Conservation (phyloP, 2,888 invertebrate genomes). For the Agrochola lota region DNA sequence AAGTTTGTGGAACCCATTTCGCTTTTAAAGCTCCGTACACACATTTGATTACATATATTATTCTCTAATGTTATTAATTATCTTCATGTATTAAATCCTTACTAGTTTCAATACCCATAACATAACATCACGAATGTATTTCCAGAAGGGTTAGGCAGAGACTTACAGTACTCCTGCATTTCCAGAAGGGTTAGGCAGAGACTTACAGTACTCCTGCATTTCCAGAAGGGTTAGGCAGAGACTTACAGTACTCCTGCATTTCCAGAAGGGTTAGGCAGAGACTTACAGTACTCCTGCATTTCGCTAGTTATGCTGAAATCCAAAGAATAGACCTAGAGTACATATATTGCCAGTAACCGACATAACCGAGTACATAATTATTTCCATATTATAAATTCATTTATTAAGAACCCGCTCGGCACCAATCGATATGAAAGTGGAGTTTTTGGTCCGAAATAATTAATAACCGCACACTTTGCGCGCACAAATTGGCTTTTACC, state of each 20-base stretch:
- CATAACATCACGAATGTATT: too few species aligned
- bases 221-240: too few species aligned
- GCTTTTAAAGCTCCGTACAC: not conserved
- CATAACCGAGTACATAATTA: not conserved
- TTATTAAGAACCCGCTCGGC: not conserved
- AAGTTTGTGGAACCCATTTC: not conserved
- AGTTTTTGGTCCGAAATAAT: conserved; percentile 1
- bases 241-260: not conserved
- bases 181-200: too few species aligned
- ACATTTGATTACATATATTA: not conserved
- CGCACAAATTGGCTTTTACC: not conserved
- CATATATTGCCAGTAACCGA: too few species aligned
- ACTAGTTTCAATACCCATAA: not conserved
- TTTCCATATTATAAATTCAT: conserved; percentile 6
- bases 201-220: not conserved
- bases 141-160: too few species aligned
- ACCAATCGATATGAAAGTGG: conserved; percentile 1
- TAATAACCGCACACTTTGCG: not conserved
- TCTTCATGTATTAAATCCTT: not conserved
- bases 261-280: too few species aligned
- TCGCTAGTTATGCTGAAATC: not conserved
- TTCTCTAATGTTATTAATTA: too few species aligned
- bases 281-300: not conserved
- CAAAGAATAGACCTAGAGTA: too few species aligned
- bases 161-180: not conserved